Evolutionary conservation across 23 tunicate genomes (phyloP).

Genomic region (Halocynthia roretzi): DNA sequence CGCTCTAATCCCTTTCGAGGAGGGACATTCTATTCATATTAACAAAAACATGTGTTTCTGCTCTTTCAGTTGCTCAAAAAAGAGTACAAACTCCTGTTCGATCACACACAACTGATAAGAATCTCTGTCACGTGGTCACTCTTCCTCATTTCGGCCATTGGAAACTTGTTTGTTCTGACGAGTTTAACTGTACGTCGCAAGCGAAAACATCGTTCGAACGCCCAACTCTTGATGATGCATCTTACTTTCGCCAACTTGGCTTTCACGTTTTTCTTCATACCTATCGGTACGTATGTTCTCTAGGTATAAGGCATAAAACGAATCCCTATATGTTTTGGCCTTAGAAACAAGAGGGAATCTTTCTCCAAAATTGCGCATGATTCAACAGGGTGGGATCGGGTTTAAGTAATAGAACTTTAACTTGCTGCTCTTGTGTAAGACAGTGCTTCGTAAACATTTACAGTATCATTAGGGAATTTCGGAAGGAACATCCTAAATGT

Average conservation of each 20-base stretch:
- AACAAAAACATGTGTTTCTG: no score
- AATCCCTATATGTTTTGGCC: background rate
- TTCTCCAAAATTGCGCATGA: background rate
- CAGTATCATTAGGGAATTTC: no score
- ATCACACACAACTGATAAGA: conserved; percentile 24
- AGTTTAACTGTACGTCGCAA: conserved; percentile 10
- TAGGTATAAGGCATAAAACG: background rate
- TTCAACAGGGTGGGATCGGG: background rate
- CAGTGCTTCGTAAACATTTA: background rate
- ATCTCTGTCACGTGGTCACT: conserved; percentile 31
- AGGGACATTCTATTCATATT: no score
- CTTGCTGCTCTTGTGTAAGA: background rate
- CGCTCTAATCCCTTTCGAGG: no score
- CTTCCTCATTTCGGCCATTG: conserved; percentile 38
- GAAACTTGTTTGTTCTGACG: conserved; percentile 52
- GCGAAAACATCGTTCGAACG: conserved; percentile 31
- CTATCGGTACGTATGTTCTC: conserved; percentile 40
- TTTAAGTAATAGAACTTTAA: background rate
- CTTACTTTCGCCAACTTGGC: conserved; percentile 58
- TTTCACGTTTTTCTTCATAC: conserved; percentile 54
- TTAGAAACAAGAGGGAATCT: background rate
- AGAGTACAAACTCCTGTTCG: conserved; percentile 28
- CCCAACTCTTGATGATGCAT: conserved; percentile 54
- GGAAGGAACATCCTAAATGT: no score
- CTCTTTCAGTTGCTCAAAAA: background rate